Evolutionary conservation across 2,113 vertebrate species (phyloP), one percentile per base, ranked within the genome.

Genomic region (Odontophorus gujanensis): DNA sequence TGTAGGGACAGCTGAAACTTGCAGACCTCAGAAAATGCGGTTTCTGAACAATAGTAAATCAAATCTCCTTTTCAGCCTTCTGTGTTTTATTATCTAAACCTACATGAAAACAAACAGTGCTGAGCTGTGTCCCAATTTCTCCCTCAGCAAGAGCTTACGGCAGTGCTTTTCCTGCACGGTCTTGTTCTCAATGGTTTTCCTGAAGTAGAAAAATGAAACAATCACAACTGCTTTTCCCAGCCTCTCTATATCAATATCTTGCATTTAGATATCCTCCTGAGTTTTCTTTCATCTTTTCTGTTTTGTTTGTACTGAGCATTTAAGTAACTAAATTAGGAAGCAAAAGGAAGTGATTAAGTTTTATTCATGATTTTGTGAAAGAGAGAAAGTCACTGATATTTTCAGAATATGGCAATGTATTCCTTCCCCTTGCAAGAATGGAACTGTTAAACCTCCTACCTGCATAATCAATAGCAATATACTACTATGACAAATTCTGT

Each of bases 91-190:
- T 92, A 90, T 82, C 95, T 81, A 95, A 91, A 93, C 88, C 85
- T 82, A 84, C 78, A 42, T 91, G 81, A 88, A 96, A 96, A 96
- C 96, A 97, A 92, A 92, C 69, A 95, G 92, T 63, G 40, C 85
- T 92, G 73, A 85, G 87, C 86, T 89, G 40, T 94, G 76, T 74
- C 68, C 95, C 82, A 94, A 4, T 95, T 95, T 96, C 73, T 93
- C 88, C 88, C 86, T 87, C 95, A 87, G 93, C 86, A 83, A 95
- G 95, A 93, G 95, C 88, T 95, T 89, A 93, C 68, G 47, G 66
- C 87, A 86, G 32, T n/a, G 51, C 40, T 91, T 82, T 74, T 76
- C 73, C 81, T 65, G 63, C 75, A 55, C 17, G 66, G 65, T 75
- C 83, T 73, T 95, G 84, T 91, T 93, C 93, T 1, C 10, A 48